Percentiles rank a stretch among this genome's conserved stretches.
Evolutionary conservation across 2,113 vertebrate species (phyloP).

Genomic region (Coregonus clupeaformis): DNA sequence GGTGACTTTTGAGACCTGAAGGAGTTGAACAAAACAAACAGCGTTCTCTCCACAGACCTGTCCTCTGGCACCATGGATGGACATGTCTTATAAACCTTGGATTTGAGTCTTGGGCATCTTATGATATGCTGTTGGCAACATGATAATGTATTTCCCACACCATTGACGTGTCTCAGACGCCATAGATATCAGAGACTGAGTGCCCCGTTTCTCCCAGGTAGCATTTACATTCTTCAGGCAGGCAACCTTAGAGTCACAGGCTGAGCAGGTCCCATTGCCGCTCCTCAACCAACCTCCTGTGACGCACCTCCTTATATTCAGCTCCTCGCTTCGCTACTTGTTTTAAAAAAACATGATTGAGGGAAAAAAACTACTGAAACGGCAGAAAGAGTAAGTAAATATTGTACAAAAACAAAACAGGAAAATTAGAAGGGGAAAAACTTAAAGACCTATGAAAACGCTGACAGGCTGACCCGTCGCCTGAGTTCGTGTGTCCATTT

Average conservation of each 20-base stretch:
- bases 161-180: no score
- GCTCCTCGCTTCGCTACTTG: background rate
- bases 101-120: no score
- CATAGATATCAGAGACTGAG: no score
- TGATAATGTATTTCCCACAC: no score
- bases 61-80: background rate
- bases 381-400: background rate
- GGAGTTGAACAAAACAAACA: background rate
- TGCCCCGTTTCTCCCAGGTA: background rate
- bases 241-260: background rate
- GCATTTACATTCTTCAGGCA: no score
- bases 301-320: no score
- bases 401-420: background rate
- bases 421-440: background rate
- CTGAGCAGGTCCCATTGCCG: background rate
- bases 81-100: no score
- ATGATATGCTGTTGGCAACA: no score
- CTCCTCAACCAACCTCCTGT: background rate
- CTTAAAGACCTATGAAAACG: background rate
- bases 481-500: conserved; percentile 8
- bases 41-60: background rate
- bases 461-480: conserved; percentile 20
- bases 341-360: background rate
- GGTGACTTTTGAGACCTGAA: background rate
- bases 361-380: background rate